Evolutionary conservation across 2,888 invertebrate species (phyloP), one percentile per base, ranked within the genome.

Genomic region (Tachina fera): DNA sequence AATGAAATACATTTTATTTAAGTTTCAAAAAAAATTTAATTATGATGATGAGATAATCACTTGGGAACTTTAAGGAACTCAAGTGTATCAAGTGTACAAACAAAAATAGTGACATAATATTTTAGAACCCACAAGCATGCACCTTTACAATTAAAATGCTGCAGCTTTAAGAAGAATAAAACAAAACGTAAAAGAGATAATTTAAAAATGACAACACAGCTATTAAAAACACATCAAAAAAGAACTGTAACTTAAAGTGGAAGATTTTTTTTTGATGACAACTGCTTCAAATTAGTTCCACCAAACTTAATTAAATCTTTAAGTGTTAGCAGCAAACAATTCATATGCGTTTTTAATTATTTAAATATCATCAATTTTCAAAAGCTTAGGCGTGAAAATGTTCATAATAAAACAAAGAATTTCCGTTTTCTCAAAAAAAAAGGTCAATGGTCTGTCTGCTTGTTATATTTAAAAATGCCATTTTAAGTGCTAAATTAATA

Each of bases 221-320:
- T 19, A 77, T 83, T 83, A 83, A 83, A 83, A 77, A 65, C 31
- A 65, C 65, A 83, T 83, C 58, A 83, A 71, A 71, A 65, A n/a
- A n/a, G 47, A 49, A 82, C 22, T 56, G 45, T 56, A 56, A 10
- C 13, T 10, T 1, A 14, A 58, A 60, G 43, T 56, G 45, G 11
- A 43, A 61, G 16, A 58, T 31, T 31, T 31, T n/a, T 31, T 6
- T 31, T 31, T 31, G 31, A 31, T 31, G 16, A 56, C 45, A 31
- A 45, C 19, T 60, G 74, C 49, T 75, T 31, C 80, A 68, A 81
- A 79, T 79, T 75, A 85, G 75, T 82, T 85, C 74, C 51, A 82
- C 53, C 79, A 79, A 82, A 71, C 22, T 68, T 70, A 74, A 81
- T 63, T 70, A 74, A 76, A 53, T 43, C n/a, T 75, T 45, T 14